Percentiles rank a stretch among this genome's conserved stretches.
Conservation (phyloP, 2,888 invertebrate genomes). For the Neoitamus cyanurus region DNA sequence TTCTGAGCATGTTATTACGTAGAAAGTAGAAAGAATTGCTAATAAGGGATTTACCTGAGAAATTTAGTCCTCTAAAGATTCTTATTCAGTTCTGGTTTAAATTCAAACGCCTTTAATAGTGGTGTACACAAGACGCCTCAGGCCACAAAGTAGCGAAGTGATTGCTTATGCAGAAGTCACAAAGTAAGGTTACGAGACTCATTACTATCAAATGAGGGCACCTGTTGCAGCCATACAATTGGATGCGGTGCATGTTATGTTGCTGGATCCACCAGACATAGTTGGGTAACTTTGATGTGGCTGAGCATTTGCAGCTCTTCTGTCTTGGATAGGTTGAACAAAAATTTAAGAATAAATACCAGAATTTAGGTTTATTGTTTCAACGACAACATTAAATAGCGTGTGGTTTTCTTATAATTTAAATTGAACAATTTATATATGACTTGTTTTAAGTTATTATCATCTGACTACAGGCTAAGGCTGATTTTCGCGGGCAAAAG, state of each 20-base stretch:
- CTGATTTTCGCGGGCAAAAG: too few species aligned
- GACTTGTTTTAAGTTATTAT: too few species aligned
- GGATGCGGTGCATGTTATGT: neutral
- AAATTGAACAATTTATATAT: too few species aligned
- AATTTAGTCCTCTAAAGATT: neutral
- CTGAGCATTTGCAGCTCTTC: neutral
- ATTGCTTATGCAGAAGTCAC: neutral
- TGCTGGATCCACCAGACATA: neutral
- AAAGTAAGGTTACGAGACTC: neutral
- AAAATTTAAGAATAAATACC: neutral
- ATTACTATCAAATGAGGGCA: neutral
- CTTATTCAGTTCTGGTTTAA: neutral
- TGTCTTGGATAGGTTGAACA: neutral
- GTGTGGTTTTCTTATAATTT: too few species aligned
- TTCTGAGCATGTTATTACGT: neutral
- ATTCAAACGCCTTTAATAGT: neutral
- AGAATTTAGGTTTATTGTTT: neutral
- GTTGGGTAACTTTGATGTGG: neutral
- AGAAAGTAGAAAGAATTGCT: neutral
- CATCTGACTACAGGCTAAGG: too few species aligned
- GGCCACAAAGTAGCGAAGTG: neutral
- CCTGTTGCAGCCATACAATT: neutral
- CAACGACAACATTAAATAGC: neutral
- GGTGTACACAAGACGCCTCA: neutral
- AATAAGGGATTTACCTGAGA: neutral